Conservation (phyloP, 2,888 invertebrate genomes). For the Gastrophysa polygoni region DNA sequence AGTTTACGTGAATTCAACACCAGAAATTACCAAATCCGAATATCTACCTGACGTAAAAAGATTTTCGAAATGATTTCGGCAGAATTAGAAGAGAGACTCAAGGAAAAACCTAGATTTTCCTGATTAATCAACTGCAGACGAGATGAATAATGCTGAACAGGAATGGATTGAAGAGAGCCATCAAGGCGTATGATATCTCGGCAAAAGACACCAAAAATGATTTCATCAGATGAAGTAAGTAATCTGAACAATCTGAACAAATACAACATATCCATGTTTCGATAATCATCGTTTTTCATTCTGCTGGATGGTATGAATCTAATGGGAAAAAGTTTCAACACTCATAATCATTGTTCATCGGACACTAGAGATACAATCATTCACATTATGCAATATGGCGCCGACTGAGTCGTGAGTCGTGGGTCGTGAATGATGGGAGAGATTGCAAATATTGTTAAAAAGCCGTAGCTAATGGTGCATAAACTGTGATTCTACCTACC, state of each 20-base stretch:
- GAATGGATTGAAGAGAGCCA: not conserved
- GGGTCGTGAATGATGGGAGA: slow-evolving; percentile 9
- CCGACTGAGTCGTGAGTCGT: not conserved
- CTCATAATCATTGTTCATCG: too few relatives aligned
- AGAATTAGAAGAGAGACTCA: not conserved
- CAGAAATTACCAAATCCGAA: not conserved
- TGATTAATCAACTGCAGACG: not conserved
- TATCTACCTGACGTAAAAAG: not conserved
- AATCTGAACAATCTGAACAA: too few relatives aligned
- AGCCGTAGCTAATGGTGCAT: not conserved
- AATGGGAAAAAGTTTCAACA: too few relatives aligned
- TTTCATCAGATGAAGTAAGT: too few relatives aligned
- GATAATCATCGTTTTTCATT: too few relatives aligned
- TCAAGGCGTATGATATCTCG: not conserved
- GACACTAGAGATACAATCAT: too few relatives aligned
- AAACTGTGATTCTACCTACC: slow-evolving; percentile 11
- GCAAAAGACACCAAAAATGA: not conserved
- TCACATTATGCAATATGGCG: slow-evolving; percentile 5
- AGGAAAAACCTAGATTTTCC: not conserved
- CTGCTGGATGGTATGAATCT: too few relatives aligned
- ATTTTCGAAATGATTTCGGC: not conserved
- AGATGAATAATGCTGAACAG: not conserved
- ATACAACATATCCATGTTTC: too few relatives aligned
- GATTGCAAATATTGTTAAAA: slow-evolving; percentile 17
- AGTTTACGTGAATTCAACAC: not conserved